A percentile compares a stretch with the other conserved stretches of the same genome.
phyloP scores from a whole-genome alignment of 2,113 vertebrate genomes.

The Orycteropus afer region DNA sequence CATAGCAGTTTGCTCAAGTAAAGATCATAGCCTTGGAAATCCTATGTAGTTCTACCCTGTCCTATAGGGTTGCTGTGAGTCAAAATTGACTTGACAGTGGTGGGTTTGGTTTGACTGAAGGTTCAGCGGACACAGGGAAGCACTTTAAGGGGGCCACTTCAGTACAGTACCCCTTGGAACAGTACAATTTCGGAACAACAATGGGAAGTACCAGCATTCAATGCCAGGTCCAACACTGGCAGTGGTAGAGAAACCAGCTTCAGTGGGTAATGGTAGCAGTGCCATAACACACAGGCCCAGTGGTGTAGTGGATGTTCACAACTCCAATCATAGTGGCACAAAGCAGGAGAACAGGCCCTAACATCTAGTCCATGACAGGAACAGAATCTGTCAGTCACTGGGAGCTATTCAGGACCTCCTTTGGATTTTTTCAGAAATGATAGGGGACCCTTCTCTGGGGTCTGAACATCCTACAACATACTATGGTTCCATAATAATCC shows the following conservation, averaged over 20 bases:
- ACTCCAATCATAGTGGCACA: neutral
- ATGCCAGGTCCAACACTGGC: neutral
- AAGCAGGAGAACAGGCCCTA: neutral
- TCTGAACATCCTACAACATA: neutral
- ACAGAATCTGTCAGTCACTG: neutral
- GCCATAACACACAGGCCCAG: neutral
- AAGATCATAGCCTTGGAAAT: no score
- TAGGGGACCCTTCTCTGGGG: neutral
- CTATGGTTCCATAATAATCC: neutral
- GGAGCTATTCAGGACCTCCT: neutral
- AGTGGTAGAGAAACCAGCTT: neutral
- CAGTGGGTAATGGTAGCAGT: neutral
- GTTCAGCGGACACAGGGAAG: neutral
- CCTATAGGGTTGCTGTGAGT: no score
- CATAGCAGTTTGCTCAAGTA: no score
- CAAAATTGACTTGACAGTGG: no score
- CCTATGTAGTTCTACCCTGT: no score
- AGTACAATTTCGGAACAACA: neutral
- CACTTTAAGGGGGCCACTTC: neutral
- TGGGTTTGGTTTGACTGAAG: no score
- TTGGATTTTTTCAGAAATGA: neutral
- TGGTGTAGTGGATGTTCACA: neutral
- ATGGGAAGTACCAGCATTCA: neutral
- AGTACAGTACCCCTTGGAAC: neutral
- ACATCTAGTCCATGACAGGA: neutral